A percentile compares a stretch with the other conserved stretches of the same genome.
Evolutionary conservation across 30 jellyfish, hydroid and myxozoan genomes (phyloP).

Genomic region (Turritopsis rubra): DNA sequence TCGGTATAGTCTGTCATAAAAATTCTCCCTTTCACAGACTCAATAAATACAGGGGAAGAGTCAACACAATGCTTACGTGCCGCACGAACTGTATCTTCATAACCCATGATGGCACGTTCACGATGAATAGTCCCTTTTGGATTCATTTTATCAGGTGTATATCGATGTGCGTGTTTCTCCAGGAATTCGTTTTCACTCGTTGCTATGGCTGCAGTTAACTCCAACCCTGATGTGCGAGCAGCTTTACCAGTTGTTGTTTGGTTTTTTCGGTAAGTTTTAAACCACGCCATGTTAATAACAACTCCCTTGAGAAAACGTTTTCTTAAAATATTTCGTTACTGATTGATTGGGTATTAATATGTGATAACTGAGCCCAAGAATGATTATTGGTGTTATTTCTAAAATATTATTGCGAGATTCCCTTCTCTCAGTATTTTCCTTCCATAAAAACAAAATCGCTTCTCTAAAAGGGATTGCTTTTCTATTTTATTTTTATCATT

Average conservation of each 20-base stretch:
- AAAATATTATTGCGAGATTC: no score
- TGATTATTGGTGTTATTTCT: no score
- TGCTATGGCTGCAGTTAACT: background rate
- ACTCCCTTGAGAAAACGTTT: background rate
- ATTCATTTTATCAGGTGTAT: constrained; percentile 10
- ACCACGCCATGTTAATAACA: background rate
- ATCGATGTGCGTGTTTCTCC: background rate
- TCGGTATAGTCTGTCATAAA: constrained; percentile 29
- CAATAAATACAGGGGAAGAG: constrained; percentile 17
- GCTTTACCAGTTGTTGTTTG: background rate
- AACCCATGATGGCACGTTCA: constrained; percentile 17
- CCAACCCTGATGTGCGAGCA: background rate
- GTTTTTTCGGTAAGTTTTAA: constrained; percentile 1
- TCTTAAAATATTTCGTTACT: no score
- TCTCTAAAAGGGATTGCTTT: no score
- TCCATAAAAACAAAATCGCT: background rate
- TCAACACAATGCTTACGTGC: constrained; percentile 16
- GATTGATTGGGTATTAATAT: no score
- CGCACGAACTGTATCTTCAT: constrained; percentile 21
- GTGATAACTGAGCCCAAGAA: no score
- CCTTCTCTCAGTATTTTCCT: background rate
- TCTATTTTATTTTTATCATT: background rate
- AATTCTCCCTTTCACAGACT: constrained; percentile 5
- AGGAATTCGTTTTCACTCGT: background rate
- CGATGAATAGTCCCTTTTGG: constrained; percentile 11